phyloP scores from a whole-genome alignment of 2,797 vertebrate genomes.

The Cossypha dichroa region DNA sequence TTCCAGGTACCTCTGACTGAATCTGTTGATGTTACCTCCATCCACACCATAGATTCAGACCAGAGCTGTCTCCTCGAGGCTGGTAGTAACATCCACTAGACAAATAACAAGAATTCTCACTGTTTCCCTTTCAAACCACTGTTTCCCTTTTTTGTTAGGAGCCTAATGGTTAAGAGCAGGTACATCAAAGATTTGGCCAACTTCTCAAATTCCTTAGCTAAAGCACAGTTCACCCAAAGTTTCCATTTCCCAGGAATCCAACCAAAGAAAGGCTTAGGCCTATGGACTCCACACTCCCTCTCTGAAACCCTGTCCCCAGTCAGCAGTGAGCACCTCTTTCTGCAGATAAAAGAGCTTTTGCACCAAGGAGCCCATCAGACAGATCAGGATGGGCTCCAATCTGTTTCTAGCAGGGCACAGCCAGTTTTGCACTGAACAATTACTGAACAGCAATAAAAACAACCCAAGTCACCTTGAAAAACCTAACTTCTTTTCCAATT shows the following conservation, averaged over 20 bases:
- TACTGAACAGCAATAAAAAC: background rate
- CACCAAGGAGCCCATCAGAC: background rate
- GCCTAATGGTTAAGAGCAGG: rapidly evolving
- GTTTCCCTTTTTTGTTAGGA: background rate
- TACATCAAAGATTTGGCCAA: rapidly evolving
- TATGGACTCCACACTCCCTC: rapidly evolving
- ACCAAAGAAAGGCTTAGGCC: background rate
- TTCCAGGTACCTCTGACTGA: background rate
- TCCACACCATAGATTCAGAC: rapidly evolving
- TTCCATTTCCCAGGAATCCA: background rate
- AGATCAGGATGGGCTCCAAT: rapidly evolving
- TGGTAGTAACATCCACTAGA: background rate
- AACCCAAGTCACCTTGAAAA: background rate
- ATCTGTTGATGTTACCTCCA: rapidly evolving
- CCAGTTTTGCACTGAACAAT: background rate
- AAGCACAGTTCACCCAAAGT: rapidly evolving
- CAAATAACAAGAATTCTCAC: background rate
- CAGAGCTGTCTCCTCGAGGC: background rate
- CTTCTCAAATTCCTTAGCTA: background rate
- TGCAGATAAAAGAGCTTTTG: rapidly evolving
- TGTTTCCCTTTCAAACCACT: background rate
- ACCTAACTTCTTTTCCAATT: background rate
- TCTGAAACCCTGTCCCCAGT: rapidly evolving
- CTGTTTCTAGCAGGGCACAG: background rate
- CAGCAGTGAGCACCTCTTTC: background rate